phyloP scores from a whole-genome alignment of 2,797 vertebrate species.

The Pseudochromis fuscus region DNA sequence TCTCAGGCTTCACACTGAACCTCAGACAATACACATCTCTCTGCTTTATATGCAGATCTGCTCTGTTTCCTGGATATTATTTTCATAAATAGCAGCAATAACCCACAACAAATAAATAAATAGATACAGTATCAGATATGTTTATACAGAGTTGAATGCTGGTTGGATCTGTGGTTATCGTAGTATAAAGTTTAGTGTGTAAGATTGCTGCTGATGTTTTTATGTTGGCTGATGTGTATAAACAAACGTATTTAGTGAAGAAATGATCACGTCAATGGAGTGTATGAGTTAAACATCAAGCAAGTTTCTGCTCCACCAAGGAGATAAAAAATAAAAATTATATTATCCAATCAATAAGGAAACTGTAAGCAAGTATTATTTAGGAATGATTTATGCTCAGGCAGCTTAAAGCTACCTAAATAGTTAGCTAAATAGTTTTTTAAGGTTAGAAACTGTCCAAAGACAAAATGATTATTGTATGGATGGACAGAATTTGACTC shows the following conservation, averaged over 20 bases:
- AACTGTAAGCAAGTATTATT: not conserved
- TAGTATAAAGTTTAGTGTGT: too few species aligned
- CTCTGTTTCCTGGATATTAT: not conserved
- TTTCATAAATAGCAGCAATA: not conserved
- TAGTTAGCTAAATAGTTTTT: too few species aligned
- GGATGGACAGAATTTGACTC: too few species aligned
- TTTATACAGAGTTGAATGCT: not conserved
- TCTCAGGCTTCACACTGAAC: not conserved
- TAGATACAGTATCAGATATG: not conserved
- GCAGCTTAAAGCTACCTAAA: not conserved
- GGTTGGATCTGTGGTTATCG: too few species aligned
- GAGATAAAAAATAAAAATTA: too few species aligned
- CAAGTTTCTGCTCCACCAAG: too few species aligned
- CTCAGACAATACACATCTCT: not conserved
- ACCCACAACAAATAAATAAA: too few species aligned
- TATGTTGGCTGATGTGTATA: not conserved
- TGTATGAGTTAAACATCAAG: not conserved
- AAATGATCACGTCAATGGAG: not conserved
- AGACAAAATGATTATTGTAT: too few species aligned
- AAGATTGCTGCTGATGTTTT: not conserved
- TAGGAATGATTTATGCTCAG: not conserved
- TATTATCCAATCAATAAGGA: too few species aligned
- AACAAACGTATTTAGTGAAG: not conserved
- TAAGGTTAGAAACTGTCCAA: too few species aligned
- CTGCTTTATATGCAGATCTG: slow-evolving; percentile 7